Conservation (phyloP, 2,113 vertebrate genomes). For the Rhipidura dahli region DNA sequence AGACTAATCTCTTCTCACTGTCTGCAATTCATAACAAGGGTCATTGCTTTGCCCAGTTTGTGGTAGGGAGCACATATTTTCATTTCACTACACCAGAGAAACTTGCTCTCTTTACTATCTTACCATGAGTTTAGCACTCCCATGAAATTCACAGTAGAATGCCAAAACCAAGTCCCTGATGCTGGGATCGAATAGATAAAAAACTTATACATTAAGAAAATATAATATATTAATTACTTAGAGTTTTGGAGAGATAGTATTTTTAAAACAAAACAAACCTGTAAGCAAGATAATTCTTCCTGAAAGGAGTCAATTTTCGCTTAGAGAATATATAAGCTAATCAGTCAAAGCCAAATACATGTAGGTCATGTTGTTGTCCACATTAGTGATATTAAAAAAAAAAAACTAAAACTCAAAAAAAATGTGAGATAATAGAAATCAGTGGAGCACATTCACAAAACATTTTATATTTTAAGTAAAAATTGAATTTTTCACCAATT, state of each 20-base stretch:
- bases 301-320: fast-evolving
- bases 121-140: not conserved
- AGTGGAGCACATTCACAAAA: not conserved
- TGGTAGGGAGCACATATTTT: not conserved
- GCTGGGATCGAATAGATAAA: not conserved
- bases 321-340: not conserved
- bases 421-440: not conserved
- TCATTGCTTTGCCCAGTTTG: not conserved
- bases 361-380: not conserved
- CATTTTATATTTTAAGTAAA: not conserved
- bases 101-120: not conserved
- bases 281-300: not conserved
- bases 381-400: not conserved
- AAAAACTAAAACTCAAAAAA: not conserved
- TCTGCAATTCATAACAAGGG: not conserved
- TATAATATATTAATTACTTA: not conserved
- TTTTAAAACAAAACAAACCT: not conserved
- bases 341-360: not conserved
- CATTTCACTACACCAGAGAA: not conserved
- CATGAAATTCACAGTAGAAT: not conserved
- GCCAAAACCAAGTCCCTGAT: not conserved
- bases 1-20: not conserved
- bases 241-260: not conserved
- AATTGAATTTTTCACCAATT: not conserved
- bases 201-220: not conserved